phyloP scores from a whole-genome alignment of 2,888 invertebrate species.

The Zygaena filipendulae region DNA sequence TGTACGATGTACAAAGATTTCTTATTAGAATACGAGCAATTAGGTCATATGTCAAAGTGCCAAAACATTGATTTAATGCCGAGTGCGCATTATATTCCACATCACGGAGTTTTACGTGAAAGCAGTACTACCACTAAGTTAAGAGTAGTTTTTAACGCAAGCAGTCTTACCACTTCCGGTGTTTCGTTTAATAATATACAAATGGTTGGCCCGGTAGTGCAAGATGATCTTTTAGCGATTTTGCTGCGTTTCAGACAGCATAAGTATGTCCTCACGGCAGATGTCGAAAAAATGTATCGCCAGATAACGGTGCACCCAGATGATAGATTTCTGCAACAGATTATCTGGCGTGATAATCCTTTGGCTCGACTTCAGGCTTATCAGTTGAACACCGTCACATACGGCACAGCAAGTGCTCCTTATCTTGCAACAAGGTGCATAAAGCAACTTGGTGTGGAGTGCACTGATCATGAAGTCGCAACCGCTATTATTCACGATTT shows the following conservation, averaged over 20 bases:
- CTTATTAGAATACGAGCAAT: conserved; percentile 10
- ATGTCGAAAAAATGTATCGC: no score
- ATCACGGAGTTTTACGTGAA: conserved; percentile 14
- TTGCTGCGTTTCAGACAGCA: conserved; percentile 8
- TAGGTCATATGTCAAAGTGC: conserved; percentile 11
- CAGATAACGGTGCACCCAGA: not conserved
- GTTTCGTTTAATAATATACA: conserved; percentile 11
- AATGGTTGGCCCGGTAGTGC: conserved; percentile 7
- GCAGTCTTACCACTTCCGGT: conserved; percentile 6
- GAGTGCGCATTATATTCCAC: conserved; percentile 4
- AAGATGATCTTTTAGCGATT: conserved; percentile 8
- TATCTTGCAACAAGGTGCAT: conserved; percentile 19
- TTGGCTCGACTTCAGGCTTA: conserved; percentile 9
- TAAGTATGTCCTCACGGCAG: no score
- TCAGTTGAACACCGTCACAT: conserved; percentile 19
- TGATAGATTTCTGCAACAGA: no score
- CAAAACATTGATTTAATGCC: not conserved
- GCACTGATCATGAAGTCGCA: conserved; percentile 10
- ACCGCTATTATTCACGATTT: conserved; percentile 17
- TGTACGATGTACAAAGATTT: conserved; percentile 11
- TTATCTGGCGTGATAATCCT: conserved; percentile 18
- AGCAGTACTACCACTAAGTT: conserved; percentile 13
- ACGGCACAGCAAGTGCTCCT: conserved; percentile 20
- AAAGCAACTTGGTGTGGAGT: conserved; percentile 16
- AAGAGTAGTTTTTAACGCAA: conserved; percentile 14